Evolutionary conservation across 64 coral and sea anemone species (phyloP), one percentile per base, ranked within the genome.

Genomic region (Pocillopora damicornis): DNA sequence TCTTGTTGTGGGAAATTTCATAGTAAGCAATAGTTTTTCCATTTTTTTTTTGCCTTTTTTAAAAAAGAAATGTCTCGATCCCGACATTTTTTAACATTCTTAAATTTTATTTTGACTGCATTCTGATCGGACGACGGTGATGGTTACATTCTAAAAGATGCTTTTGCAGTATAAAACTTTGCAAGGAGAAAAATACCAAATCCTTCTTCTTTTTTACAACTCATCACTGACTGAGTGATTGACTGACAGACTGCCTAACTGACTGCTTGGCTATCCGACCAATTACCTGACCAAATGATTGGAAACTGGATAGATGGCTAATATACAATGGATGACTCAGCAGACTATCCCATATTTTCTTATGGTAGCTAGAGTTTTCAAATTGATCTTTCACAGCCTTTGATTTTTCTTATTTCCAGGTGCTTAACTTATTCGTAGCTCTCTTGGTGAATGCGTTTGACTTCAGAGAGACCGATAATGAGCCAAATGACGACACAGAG

Each of bases 1-100:
- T 78, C 89, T 97, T 42, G 86, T 97, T 22, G 81, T 97, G 62
- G 94, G 94, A 68, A 97, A 97, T 79, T 97, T 97, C 57, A 93
- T 97, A 61, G 94, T 97, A 65, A 97, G 94, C 93, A 77, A 11
- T 7, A 4, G 42, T 51, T 51, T 51, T 51, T 2, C 42, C 42
- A 4, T 51, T 51, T 51, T 51, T 45, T 45, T 51, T 51, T 51
- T 7, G 42, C 30, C 30, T 30, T 30, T 30, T 30, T 30, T 51
- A 51, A 7, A 51, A 4, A 51, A 2, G 42, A 51, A 51, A 51
- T 4, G 7, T 51, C 7, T 51, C 42, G 42, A 51, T 51, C 7
- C 42, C 4, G 1, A 38, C 22, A 35, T 34, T 38, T 62, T 1
- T n/a, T 17, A 22, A 15, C 0, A 61, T 11, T 63, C 61, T 63